Evolutionary conservation across 2,888 invertebrate genomes (phyloP).

Genomic region (Drosophila cognata): DNA sequence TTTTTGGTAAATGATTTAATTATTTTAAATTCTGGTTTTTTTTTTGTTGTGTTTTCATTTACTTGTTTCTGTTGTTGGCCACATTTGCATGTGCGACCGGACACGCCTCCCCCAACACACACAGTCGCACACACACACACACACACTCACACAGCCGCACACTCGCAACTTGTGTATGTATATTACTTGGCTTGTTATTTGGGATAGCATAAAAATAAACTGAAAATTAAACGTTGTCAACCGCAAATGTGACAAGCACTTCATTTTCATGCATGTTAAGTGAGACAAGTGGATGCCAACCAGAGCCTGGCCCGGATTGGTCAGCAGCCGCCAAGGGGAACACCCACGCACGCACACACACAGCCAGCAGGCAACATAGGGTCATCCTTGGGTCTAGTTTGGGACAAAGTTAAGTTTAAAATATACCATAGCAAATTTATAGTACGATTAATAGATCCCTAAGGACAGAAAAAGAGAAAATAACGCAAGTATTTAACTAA

Average conservation of each 20-base stretch:
- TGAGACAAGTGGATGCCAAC: conserved; percentile 58
- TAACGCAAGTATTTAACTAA: background rate
- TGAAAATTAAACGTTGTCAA: conserved; percentile 79
- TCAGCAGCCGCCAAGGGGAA: conserved; percentile 28
- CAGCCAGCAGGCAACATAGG: conserved; percentile 17
- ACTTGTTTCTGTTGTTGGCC: conserved; percentile 33
- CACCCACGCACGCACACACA: conserved; percentile 2
- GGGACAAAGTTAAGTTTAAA: background rate
- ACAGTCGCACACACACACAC: conserved; percentile 1
- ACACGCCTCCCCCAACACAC: conserved; percentile 28
- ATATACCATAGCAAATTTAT: background rate
- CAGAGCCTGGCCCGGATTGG: conserved; percentile 36
- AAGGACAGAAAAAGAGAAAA: background rate
- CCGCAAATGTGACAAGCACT: conserved; percentile 79
- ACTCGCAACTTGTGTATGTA: conserved; percentile 10
- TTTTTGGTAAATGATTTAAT: conserved; percentile 75
- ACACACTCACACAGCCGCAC: background rate
- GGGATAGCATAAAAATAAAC: conserved; percentile 64
- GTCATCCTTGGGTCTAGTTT: background rate
- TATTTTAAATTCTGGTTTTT: conserved; percentile 58
- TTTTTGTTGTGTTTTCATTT: conserved; percentile 4
- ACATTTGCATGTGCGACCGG: conserved; percentile 56
- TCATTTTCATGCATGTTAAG: conserved; percentile 76
- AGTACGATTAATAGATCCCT: background rate
- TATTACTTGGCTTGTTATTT: conserved; percentile 61